Evolutionary conservation across 2,113 vertebrate genomes (phyloP), one percentile per base, ranked within the genome.

Genomic region (Bagarius yarrelli): DNA sequence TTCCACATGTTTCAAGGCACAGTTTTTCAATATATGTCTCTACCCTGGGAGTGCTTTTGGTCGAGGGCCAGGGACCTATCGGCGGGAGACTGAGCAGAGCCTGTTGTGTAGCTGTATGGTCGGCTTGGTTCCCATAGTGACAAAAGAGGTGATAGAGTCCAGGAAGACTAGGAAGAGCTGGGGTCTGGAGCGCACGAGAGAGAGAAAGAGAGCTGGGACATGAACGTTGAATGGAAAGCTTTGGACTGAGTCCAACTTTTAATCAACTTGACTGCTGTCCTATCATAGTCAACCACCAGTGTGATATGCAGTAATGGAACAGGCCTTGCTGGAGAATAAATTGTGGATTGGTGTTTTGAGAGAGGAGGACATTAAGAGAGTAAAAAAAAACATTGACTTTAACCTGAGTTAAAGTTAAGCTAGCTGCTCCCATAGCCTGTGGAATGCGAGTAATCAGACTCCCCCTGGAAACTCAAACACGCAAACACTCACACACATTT

Each of bases 41-140:
- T 83, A 80, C 83, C 81, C 83, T 84, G 78, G 87, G 83, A 90
- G 87, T 82, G 32, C 80, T 86, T 89, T 88, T 92, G 92, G 92
- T 89, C 32, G 1, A 25, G 78, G 74, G 92, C 92, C 92, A 92
- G 84, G 30, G 83, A 88, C 47, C 89, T 84, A 85, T 93, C 89
- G 76, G 86, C 69, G 52, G 80, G 91, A 93, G 87, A 89, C 89
- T 91, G 79, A 89, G 63, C 93, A 93, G 92, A 88, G 84, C 86
- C 85, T 84, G 83, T 89, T 91, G 89, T 91, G 87, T 87, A 88
- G 91, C 86, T 88, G 83, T 86, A 86, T 90, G 88, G 89, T 86
- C 12, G 81, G 87, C 6, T 83, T 81, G 76, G 91, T 93, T 93
- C 87, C 90, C 85, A 80, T 88, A 85, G 92, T 84, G 89, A 92